These are phyloP conservation scores for Crypturellus undulatus DNA, from an alignment of 2,113 vertebrate species.

Conservation along the genomic window DNA sequence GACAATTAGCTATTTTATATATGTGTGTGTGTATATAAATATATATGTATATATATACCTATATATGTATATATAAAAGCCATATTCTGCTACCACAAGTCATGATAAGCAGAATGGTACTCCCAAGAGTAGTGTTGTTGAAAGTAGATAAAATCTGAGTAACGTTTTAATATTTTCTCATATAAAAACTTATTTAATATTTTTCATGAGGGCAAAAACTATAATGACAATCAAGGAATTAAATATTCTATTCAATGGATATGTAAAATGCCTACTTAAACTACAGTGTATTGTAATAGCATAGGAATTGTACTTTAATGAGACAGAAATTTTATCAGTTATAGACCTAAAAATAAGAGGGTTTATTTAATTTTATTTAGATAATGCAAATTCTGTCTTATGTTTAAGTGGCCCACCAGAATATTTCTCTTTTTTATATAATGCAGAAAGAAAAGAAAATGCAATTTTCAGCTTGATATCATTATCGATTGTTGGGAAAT, in stretches of 20 bases:
- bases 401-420: neutral
- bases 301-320: neutral
- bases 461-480: slow-evolving; percentile 3
- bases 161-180: neutral
- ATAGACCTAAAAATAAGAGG: neutral
- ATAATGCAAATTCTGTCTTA: neutral
- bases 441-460: neutral
- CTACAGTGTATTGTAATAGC: neutral
- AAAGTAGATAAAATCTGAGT: neutral
- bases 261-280: neutral
- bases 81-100: neutral
- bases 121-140: neutral
- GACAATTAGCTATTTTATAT: neutral
- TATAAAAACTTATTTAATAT: neutral
- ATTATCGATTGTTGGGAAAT: no score
- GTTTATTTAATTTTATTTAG: slow-evolving; percentile 58
- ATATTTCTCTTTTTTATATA: neutral
- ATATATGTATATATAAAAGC: neutral
- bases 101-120: neutral
- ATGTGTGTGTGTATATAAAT: neutral
- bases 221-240: neutral
- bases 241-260: neutral
- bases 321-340: slow-evolving; percentile 14
- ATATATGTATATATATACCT: no score
- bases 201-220: neutral